Evolutionary conservation across 2,797 vertebrate species (phyloP), one percentile per base, ranked within the genome.

Genomic region (Mycteria americana): DNA sequence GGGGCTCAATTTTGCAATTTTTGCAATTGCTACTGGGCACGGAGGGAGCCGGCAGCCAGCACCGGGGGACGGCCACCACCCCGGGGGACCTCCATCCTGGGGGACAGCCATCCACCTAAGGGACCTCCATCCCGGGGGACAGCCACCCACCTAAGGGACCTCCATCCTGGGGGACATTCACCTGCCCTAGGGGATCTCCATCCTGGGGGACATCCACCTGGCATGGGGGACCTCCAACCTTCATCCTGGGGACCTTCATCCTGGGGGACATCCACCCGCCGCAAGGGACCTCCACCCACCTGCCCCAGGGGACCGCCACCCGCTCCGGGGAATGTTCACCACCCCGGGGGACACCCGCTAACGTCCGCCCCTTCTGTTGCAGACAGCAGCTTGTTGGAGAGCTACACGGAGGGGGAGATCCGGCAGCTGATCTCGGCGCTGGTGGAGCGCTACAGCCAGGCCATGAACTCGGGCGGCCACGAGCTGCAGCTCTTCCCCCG

Each of bases 371-470:
- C 39, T 96, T 91, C 70, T 73, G 83, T 90, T 94, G 90, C 96
- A 98, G 98, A 98, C 91, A 96, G 97, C 50, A 96, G 97, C 77
- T 98, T 99, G 97, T 98, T 99, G 94, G 99, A 99, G 98, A 99
- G 99, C 97, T 99, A 99, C 98, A 99, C 99, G 0, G 99, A 99
- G 60, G 98, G 99, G 28, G 99, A 99, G 94, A 97, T 99, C 31
- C 98, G 98, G 75, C 99, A 98, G 79, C 98, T 99, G 87, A 97
- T 99, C 2, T 98, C 97, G 54, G 98, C 98, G 25, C 97, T 99
- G 93, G 97, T 99, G 41, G 98, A 98, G 89, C 98, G 97, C 43
- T 99, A 98, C 98, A 97, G 97, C 96, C 85, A 97, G 60, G 96
- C 98, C 21, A 96, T 97, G 91, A 95, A 98, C 82, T 95, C 97